Evolutionary conservation across 2,797 vertebrate species (phyloP).

Genomic region (Mus caroli): DNA sequence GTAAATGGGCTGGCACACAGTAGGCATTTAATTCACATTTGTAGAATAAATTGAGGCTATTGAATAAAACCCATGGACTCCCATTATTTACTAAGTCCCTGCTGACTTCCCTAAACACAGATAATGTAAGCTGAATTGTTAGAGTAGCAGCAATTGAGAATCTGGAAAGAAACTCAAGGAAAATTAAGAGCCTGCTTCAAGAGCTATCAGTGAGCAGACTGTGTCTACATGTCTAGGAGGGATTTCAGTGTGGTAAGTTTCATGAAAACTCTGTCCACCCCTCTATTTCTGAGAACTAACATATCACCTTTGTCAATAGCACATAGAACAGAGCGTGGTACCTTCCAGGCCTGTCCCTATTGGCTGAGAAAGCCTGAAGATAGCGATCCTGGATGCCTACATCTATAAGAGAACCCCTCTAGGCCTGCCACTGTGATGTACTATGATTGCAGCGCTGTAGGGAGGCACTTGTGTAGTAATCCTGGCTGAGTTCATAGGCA

Average conservation of each 20-base stretch:
- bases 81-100: neutral
- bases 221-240: neutral
- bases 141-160: neutral
- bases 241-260: neutral
- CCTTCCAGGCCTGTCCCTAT: neutral
- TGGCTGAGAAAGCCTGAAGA: neutral
- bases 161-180: neutral
- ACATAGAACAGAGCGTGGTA: fast-evolving
- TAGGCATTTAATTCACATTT: constrained; percentile 35
- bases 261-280: neutral
- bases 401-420: neutral
- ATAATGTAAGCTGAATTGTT: neutral
- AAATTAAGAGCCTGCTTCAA: constrained; percentile 13
- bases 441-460: neutral
- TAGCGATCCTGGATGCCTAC: fast-evolving
- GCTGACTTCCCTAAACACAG: neutral
- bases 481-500: neutral
- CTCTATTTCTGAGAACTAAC: neutral
- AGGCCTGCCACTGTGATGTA: neutral
- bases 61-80: neutral
- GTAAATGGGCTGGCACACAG: constrained; percentile 30
- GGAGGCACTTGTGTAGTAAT: neutral
- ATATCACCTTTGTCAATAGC: neutral
- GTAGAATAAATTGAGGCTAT: neutral
- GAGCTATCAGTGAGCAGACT: neutral